Conservation (phyloP, 2,888 invertebrate species). For the Drosophila nr. perissopoda region DNA sequence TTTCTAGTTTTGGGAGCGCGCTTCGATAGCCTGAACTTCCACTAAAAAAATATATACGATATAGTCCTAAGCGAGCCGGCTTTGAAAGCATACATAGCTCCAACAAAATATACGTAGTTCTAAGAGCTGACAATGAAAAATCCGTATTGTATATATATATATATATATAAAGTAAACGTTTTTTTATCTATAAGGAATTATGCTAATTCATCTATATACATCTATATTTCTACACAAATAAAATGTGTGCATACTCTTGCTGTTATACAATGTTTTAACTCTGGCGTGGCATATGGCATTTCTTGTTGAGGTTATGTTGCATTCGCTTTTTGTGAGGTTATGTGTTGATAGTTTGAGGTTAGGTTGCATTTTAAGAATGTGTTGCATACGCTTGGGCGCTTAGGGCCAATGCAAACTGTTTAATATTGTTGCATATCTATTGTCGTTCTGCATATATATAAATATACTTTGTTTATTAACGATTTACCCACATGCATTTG, state of each 20-base stretch:
- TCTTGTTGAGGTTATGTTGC: constrained; percentile 25
- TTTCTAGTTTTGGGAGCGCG: constrained; percentile 5
- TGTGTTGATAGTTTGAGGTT: constrained; percentile 23
- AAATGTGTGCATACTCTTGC: constrained; percentile 53
- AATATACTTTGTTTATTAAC: neutral
- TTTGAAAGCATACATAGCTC: constrained; percentile 9
- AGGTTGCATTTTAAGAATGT: neutral
- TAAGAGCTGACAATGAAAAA: neutral
- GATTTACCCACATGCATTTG: constrained; percentile 6
- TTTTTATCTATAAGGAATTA: constrained; percentile 5
- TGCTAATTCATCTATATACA: neutral
- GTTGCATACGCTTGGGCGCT: constrained; percentile 53
- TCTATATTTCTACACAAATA: constrained; percentile 49
- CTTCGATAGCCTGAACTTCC: constrained; percentile 27
- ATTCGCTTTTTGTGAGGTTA: neutral
- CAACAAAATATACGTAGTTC: constrained; percentile 12
- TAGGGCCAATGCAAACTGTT: constrained; percentile 1
- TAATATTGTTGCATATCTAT: constrained; percentile 32
- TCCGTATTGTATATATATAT: neutral
- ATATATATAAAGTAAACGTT: constrained; percentile 16
- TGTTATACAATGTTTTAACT: constrained; percentile 52
- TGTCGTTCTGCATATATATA: neutral
- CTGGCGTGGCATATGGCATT: constrained; percentile 47
- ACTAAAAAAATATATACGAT: neutral
- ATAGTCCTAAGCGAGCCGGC: constrained; percentile 3